A percentile compares a stretch with the other conserved stretches of the same genome.
phyloP scores from a whole-genome alignment of 1,140 invertebrate species.

The Macrocentrus cingulum region DNA sequence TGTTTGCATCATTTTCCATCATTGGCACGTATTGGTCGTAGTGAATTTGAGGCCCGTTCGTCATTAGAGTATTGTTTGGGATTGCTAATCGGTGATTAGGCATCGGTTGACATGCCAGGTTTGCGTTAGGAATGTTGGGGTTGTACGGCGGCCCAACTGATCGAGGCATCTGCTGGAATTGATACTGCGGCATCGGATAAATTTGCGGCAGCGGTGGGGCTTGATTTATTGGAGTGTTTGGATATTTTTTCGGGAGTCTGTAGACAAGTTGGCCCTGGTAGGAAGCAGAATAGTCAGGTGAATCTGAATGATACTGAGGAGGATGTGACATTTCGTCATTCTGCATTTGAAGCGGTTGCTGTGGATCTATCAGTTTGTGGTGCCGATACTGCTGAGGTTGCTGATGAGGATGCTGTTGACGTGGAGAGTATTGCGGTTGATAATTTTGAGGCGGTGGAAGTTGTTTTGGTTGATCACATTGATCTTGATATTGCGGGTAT shows the following conservation, averaged over 20 bases:
- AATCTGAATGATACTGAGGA: slow-evolving; percentile 17
- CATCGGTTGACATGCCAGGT: slow-evolving; percentile 24
- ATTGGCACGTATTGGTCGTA: slow-evolving; percentile 10
- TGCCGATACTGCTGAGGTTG: slow-evolving; percentile 8
- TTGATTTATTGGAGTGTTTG: too few species aligned
- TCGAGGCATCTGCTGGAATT: slow-evolving; percentile 41
- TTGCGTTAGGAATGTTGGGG: slow-evolving; percentile 35
- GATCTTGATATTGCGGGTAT: slow-evolving; percentile 40
- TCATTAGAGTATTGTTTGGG: background rate
- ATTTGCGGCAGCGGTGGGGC: slow-evolving; percentile 36
- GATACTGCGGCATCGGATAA: slow-evolving; percentile 42
- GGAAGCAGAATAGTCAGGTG: too few species aligned
- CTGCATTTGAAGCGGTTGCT: background rate
- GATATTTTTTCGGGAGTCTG: too few species aligned
- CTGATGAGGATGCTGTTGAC: slow-evolving; percentile 19
- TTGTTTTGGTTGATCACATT: slow-evolving; percentile 32
- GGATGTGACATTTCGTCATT: slow-evolving; percentile 8
- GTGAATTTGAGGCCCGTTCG: background rate
- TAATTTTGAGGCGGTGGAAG: slow-evolving; percentile 25
- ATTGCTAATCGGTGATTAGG: background rate
- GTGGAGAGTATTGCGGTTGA: slow-evolving; percentile 24
- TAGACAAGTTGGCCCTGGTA: too few species aligned
- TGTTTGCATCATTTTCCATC: background rate
- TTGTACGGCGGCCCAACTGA: slow-evolving; percentile 43
- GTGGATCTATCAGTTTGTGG: slow-evolving; percentile 13